Evolutionary conservation across 2,888 invertebrate genomes (phyloP).

Genomic region (Drosophila anceps): DNA sequence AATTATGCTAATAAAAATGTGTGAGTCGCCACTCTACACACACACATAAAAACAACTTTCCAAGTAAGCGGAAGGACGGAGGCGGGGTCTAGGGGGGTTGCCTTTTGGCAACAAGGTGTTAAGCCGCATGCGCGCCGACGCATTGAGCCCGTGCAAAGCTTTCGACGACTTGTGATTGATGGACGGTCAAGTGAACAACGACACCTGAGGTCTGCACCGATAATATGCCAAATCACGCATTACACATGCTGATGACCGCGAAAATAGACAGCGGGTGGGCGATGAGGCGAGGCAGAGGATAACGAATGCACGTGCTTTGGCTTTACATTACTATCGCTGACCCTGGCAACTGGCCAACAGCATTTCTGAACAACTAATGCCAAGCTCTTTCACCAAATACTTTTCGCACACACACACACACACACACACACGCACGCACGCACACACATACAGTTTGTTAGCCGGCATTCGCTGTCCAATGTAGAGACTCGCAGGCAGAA

Average conservation of each 20-base stretch:
- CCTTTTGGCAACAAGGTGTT: constrained; percentile 20
- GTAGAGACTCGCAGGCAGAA: constrained; percentile 13
- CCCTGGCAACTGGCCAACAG: constrained; percentile 9
- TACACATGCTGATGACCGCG: constrained; percentile 2
- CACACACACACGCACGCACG: constrained; percentile 5
- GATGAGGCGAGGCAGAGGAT: neutral
- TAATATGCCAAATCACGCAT: constrained; percentile 4
- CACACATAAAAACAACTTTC: constrained; percentile 16
- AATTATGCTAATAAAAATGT: constrained; percentile 46
- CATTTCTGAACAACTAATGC: constrained; percentile 14
- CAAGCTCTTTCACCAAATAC: constrained; percentile 29
- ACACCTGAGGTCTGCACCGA: constrained; percentile 40
- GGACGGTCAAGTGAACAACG: neutral
- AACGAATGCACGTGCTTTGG: constrained; percentile 18
- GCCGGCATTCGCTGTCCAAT: constrained; percentile 33
- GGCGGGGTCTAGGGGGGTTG: neutral
- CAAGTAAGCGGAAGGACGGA: constrained; percentile 3
- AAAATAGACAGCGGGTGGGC: neutral
- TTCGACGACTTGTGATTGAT: constrained; percentile 41
- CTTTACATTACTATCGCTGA: neutral
- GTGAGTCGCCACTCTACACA: constrained; percentile 18
- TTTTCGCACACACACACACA: constrained; percentile 20
- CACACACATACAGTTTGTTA: neutral
- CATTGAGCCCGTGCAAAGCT: constrained; percentile 21
- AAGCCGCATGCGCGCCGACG: constrained; percentile 43